Percentiles rank a stretch among this genome's conserved stretches.
These are phyloP conservation scores for Chaetops frenatus DNA, from an alignment of 2,113 vertebrate genomes.

Conservation along the genomic window DNA sequence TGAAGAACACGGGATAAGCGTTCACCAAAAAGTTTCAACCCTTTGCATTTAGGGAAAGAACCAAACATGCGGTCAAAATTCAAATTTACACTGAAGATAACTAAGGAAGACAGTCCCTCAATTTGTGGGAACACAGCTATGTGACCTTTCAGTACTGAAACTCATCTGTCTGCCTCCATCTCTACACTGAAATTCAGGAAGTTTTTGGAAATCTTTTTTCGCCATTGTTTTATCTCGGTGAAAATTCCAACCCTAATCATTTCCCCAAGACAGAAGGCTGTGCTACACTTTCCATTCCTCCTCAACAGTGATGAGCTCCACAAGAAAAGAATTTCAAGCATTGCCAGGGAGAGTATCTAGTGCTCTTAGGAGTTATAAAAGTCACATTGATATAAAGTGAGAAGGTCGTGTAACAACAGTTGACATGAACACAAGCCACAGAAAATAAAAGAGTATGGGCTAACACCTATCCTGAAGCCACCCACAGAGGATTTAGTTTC, in stretches of 20 bases:
- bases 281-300: background rate
- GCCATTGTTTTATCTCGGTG: background rate
- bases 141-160: background rate
- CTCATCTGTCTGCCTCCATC: background rate
- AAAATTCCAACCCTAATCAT: background rate
- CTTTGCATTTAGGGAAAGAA: background rate
- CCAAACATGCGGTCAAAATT: background rate
- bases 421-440: background rate
- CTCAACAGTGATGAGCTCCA: background rate
- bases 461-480: background rate
- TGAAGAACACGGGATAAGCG: accelerated
- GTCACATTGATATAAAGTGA: background rate
- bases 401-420: background rate
- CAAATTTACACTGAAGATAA: background rate
- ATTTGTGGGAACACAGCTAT: background rate
- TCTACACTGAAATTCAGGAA: background rate
- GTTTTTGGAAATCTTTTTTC: background rate
- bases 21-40: background rate
- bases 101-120: background rate
- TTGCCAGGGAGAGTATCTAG: background rate
- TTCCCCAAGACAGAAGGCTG: background rate
- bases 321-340: background rate
- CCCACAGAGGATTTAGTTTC: background rate
- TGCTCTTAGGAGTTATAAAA: background rate
- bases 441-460: background rate